A percentile compares a stretch with the other conserved stretches of the same genome.
Evolutionary conservation across 2,888 invertebrate genomes (phyloP).

Genomic region (Phyto melanocephala): DNA sequence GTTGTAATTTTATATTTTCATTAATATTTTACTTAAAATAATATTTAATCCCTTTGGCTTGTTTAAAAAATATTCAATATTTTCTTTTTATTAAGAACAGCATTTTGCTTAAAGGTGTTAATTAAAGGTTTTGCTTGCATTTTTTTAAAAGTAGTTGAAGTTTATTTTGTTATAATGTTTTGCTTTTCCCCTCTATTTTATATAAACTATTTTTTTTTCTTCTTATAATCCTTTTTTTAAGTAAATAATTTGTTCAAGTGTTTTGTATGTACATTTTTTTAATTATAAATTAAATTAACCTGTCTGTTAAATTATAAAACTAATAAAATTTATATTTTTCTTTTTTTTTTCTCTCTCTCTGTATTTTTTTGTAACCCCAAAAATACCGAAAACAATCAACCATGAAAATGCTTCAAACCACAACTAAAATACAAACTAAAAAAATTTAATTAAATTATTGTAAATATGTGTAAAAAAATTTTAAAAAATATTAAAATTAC

Average conservation of each 20-base stretch:
- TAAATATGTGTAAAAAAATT: neutral
- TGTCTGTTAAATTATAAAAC: slow-evolving; percentile 19
- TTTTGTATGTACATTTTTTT: neutral
- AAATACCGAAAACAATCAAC: slow-evolving; percentile 8
- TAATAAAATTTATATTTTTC: slow-evolving; percentile 40
- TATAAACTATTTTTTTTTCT: too few species aligned
- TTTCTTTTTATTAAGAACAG: neutral
- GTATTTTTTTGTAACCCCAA: neutral
- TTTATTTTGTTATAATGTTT: neutral
- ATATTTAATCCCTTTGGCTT: neutral
- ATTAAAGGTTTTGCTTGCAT: slow-evolving; percentile 1
- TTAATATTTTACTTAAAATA: too few species aligned
- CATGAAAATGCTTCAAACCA: slow-evolving; percentile 32
- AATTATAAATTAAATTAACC: slow-evolving; percentile 11
- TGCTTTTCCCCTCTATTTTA: neutral
- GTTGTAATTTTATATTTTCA: neutral
- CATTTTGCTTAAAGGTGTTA: neutral
- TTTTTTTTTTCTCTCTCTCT: slow-evolving; percentile 31
- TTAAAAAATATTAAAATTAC: slow-evolving; percentile 5
- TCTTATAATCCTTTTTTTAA: neutral
- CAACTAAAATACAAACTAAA: neutral
- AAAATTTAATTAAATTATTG: too few species aligned
- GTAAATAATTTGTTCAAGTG: neutral
- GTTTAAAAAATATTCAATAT: neutral
- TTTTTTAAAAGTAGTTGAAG: neutral